Base-by-base conservation (phyloP, 2,797 vertebrate species). In the Acipenser ruthenus region DNA sequence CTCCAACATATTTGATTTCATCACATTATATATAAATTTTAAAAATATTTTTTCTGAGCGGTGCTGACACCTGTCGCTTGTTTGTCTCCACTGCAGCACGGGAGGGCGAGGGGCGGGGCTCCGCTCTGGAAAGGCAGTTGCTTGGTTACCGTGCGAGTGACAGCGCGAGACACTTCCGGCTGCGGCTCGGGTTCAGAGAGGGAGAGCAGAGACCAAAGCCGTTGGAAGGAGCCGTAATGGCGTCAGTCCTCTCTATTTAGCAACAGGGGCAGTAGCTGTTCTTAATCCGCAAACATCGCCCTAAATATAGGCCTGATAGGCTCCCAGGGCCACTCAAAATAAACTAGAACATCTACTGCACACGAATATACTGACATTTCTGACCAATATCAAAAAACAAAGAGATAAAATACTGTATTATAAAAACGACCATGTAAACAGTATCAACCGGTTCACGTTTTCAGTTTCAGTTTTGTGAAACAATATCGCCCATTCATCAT, bases 271-370 rank as follows among this genome's bases (percentile, higher is more conserved):
- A 83, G 88, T 89, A 86, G 88, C 84, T 88, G 79, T 85, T 88
- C 83, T 84, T 88, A 88, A 92, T 92, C 89, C 89, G 88, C 86
- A 71, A 87, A 83, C 90, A 92, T 92, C 90, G 90, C 88, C 89
- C 89, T 87, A 81, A 90, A 86, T 87, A 86, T 77, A 86, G 86
- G 88, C 88, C 88, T 87, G 88, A 84, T 88, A 84, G 83, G 85
- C 72, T 85, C 78, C 84, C 85, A 89, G 88, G 89, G 86, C 88
- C 86, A 88, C 87, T 89, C 74, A 91, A 84, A 90, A 88, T 91
- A 86, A 91, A 90, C 89, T 89, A 86, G 90, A 90, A 90, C 86
- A 87, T 88, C 81, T 90, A 86, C 78, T 85, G 86, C 83, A 92
- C 89, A 90, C 83, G 85, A 88, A 86, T 88, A 88, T 89, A 85